Percentiles rank a stretch among this genome's conserved stretches.
Evolutionary conservation across 2,113 vertebrate genomes (phyloP).

Genomic region (Xerus inauris): DNA sequence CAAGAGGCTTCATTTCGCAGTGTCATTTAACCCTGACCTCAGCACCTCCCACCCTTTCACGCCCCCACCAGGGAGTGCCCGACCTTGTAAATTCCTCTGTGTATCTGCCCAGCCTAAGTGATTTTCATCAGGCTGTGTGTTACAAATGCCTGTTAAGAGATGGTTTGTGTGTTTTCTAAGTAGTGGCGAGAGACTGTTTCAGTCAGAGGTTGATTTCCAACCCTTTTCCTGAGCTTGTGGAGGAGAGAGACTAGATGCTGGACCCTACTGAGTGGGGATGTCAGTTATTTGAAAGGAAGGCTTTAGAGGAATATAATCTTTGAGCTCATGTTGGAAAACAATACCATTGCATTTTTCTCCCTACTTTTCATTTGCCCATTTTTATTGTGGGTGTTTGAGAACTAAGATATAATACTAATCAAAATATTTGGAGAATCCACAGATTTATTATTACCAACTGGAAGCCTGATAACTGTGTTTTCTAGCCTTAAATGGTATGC

Average conservation of each 20-base stretch:
- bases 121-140: not conserved
- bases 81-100: slow-evolving; percentile 60
- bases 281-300: not conserved
- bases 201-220: not conserved
- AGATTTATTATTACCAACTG: not conserved
- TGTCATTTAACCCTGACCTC: slow-evolving; percentile 73
- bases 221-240: rapidly evolving
- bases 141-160: not conserved
- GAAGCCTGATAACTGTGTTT: not conserved
- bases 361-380: not conserved
- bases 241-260: not conserved
- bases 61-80: slow-evolving; percentile 12
- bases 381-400: not conserved
- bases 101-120: not conserved
- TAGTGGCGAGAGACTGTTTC: not conserved
- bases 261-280: not conserved
- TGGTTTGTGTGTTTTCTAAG: not conserved
- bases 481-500: not conserved
- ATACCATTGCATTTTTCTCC: not conserved
- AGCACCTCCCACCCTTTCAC: slow-evolving; percentile 65
- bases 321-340: not conserved
- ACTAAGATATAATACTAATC: not conserved
- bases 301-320: not conserved
- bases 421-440: not conserved
- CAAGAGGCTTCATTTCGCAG: not conserved